Evolutionary conservation across 2,113 vertebrate species (phyloP).

Genomic region (Condylura cristata): DNA sequence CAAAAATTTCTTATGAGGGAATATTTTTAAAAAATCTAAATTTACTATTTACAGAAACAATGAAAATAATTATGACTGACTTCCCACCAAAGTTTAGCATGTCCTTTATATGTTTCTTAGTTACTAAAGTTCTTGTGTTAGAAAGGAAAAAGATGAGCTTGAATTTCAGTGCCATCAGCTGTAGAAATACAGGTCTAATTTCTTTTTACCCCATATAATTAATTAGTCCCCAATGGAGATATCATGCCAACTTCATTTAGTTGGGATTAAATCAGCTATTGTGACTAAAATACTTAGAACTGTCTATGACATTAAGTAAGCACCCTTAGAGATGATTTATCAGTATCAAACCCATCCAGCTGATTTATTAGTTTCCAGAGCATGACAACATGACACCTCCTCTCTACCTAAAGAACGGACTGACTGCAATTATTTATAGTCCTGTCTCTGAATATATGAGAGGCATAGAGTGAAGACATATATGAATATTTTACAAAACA

Average conservation of each 20-base stretch:
- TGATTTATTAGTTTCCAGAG: not conserved
- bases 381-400: not conserved
- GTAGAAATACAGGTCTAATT: not conserved
- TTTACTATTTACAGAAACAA: not conserved
- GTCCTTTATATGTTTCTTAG: not conserved
- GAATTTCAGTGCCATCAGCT: slow-evolving; percentile 1
- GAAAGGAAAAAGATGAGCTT: not conserved
- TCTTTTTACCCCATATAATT: not conserved
- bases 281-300: not conserved
- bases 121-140: not conserved
- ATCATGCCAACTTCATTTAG: not conserved
- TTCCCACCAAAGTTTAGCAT: not conserved
- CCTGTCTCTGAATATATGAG: not conserved
- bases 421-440: not conserved
- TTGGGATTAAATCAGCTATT: not conserved
- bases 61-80: not conserved
- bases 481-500: not conserved
- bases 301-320: not conserved
- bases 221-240: not conserved
- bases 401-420: not conserved
- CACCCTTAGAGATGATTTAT: not conserved
- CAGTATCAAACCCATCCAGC: not conserved
- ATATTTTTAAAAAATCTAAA: not conserved
- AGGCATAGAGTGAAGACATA: not conserved
- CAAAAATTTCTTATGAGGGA: not conserved